Evolutionary conservation across 23 tunicate species (phyloP), one percentile per base, ranked within the genome.

Genomic region (Aplidium turbinatum): DNA sequence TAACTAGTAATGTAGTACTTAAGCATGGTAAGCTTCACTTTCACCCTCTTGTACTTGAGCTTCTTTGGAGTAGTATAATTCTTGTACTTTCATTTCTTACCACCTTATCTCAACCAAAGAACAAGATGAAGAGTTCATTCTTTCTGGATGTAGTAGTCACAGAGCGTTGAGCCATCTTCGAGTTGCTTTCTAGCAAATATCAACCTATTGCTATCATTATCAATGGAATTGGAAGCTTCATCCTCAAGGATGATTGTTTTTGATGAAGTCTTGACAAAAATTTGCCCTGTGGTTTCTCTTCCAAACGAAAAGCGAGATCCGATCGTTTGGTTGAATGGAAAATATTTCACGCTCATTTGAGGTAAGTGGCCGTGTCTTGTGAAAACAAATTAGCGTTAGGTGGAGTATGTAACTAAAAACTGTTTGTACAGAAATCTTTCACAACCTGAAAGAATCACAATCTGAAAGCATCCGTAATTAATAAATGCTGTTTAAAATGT

Each of bases 51-150:
- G 67, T 95, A 96, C 87, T 95, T 95, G 92, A 88, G 89, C 79
- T 95, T 95, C 80, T 95, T 95, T 30, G 99, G 99, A 29, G 99
- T 95, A 54, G 99, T 88, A 92, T 95, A 95, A 46, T 35, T 78
- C 96, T 95, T 95, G 89, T 83, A 88, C 96, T 95, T 95, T 13
- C 99, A 78, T 73, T 95, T 95, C 79, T 95, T 95, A 30, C 87
- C 99, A 33, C 99, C 99, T 39, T 96, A 96, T 50, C 99, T 75
- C 62, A 95, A 79, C 31, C 99, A 46, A 32, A 95, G 71, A 46
- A 95, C 99, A 22, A 95, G 83, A 56, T 90, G 97, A 45, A 87
- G 83, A 36, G 95, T 87, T 73, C 87, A 87, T 73, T 87, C 84
- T 73, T 87, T 80, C 76, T 80, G 95, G 88, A 93, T 93, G 84